Evolutionary conservation across 1,140 invertebrate species (phyloP).

Genomic region (Drosophila pandora): DNA sequence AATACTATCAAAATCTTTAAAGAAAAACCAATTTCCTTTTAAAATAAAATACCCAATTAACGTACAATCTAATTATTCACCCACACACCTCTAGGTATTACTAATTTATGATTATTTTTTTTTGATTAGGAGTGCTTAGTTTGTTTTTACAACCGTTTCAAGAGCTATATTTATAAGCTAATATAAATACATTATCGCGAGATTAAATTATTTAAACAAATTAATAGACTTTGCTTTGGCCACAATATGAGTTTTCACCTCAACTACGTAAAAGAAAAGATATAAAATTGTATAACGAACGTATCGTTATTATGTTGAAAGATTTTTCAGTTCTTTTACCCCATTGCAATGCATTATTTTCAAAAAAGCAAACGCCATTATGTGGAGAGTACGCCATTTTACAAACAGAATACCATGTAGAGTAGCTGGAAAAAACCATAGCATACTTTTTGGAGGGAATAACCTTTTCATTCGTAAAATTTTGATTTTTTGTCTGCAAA

Average conservation of each 20-base stretch:
- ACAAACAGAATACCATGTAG: background rate
- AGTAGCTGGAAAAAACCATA: background rate
- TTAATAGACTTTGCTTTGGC: background rate
- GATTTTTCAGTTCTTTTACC: too few species aligned
- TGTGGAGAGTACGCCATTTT: background rate
- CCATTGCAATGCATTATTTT: too few species aligned
- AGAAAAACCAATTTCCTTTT: background rate
- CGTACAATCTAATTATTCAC: background rate
- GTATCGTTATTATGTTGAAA: too few species aligned
- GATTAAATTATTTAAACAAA: background rate
- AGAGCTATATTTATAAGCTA: slow-evolving; percentile 1
- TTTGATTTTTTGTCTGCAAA: too few species aligned
- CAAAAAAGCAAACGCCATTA: too few species aligned
- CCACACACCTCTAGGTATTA: background rate
- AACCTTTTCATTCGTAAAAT: too few species aligned
- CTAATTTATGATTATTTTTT: background rate
- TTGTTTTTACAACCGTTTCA: background rate
- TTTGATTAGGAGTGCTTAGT: background rate
- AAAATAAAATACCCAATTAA: background rate
- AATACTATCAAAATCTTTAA: background rate
- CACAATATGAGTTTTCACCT: background rate
- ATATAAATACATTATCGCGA: background rate
- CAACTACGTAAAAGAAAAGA: too few species aligned
- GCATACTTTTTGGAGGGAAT: slow-evolving; percentile 3
- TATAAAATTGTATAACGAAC: too few species aligned